Conservation (phyloP, 2,888 invertebrate species). For the Pantelozetes paolii region DNA sequence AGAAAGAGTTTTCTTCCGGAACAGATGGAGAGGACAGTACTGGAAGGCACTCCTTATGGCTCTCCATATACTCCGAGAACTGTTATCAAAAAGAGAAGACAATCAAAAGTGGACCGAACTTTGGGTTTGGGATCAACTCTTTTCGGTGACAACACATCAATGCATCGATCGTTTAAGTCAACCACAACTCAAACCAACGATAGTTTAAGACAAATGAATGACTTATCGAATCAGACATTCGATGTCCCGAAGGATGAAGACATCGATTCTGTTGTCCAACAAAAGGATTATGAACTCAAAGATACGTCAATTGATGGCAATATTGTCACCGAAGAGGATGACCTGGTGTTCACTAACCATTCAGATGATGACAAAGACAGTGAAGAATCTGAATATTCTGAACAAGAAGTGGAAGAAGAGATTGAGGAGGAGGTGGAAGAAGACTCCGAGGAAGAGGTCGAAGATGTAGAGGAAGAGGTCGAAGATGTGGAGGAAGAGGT, state of each 20-base stretch:
- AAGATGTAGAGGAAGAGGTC: too few relatives aligned
- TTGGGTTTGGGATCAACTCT: not conserved
- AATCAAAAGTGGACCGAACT: not conserved
- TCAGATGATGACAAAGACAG: too few relatives aligned
- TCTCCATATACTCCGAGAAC: not conserved
- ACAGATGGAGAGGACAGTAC: conserved; percentile 3
- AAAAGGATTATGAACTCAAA: too few relatives aligned
- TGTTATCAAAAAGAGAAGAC: not conserved
- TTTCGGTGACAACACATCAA: not conserved
- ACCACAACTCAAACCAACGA: conserved; percentile 5
- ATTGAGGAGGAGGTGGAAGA: too few relatives aligned
- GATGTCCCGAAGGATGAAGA: not conserved
- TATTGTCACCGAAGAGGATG: too few relatives aligned
- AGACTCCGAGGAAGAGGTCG: too few relatives aligned
- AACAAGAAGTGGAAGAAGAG: too few relatives aligned
- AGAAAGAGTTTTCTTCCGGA: not conserved
- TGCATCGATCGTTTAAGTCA: not conserved
- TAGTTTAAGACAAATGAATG: not conserved
- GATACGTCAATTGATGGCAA: too few relatives aligned
- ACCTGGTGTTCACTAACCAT: too few relatives aligned
- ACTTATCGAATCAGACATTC: not conserved
- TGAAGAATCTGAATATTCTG: too few relatives aligned
- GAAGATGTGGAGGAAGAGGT: too few relatives aligned
- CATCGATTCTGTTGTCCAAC: too few relatives aligned
- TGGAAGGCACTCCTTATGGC: not conserved